These are phyloP conservation scores for Caenorhabditis auriculariae DNA, from an alignment of 2,888 invertebrate genomes.

Conservation along the genomic window DNA sequence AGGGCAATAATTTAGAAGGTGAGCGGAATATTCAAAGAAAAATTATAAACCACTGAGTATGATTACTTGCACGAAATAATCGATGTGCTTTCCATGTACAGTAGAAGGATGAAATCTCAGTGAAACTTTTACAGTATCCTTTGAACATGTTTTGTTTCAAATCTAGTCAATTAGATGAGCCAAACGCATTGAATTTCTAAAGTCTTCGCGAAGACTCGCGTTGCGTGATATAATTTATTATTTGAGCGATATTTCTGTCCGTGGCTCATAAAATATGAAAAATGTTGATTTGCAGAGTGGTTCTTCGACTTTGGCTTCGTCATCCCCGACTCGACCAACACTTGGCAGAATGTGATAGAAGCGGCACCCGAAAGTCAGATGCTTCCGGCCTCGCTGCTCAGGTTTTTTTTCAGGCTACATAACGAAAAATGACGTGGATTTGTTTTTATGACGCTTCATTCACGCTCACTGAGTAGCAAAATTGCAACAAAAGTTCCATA, in stretches of 20 bases:
- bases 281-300: constrained; percentile 75
- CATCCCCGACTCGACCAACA: constrained; percentile 95
- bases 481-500: background rate
- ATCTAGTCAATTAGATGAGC: too few species aligned
- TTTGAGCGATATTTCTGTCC: too few species aligned
- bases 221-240: constrained; percentile 2
- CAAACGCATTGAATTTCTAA: too few species aligned
- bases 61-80: background rate
- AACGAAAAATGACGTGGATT: background rate
- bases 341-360: constrained; percentile 97
- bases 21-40: constrained; percentile 3
- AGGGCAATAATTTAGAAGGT: constrained; percentile 67
- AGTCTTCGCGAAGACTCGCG: too few species aligned
- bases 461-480: background rate
- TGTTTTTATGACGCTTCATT: background rate
- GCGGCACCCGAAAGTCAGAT: constrained; percentile 98
- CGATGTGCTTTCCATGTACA: background rate
- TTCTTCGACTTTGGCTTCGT: constrained; percentile 99
- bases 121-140: constrained; percentile 5
- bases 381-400: constrained; percentile 98
- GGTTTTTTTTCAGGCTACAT: constrained; percentile 69
- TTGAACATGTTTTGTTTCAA: constrained; percentile 3
- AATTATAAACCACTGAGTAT: constrained; percentile 11
- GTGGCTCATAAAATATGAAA: background rate
- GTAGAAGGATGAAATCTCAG: background rate